These are phyloP conservation scores for Arrhopalites spinosus DNA, from an alignment of 2,888 invertebrate species.

Conservation along the genomic window DNA sequence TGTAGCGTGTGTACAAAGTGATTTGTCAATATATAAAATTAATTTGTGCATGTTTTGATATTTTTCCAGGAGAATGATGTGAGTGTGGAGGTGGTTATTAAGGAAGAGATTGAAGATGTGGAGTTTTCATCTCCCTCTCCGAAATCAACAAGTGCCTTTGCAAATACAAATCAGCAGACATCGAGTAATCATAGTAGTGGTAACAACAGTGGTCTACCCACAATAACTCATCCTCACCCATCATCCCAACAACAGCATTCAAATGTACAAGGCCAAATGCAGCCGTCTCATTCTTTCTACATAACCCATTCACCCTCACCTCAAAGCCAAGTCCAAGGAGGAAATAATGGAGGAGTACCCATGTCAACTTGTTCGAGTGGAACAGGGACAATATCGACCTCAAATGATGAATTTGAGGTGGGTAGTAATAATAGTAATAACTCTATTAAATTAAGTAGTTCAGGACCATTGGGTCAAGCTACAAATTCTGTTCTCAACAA, in stretches of 20 bases:
- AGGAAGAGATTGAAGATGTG: constrained; percentile 52
- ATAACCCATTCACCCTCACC: constrained; percentile 43
- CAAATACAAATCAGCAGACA: constrained; percentile 25
- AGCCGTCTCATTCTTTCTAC: constrained; percentile 49
- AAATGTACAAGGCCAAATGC: constrained; percentile 41
- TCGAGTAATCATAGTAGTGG: constrained; percentile 32
- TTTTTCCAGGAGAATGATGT: constrained; percentile 49
- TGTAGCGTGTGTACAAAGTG: no score
- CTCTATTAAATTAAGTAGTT: constrained; percentile 4
- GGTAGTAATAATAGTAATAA: constrained; percentile 1
- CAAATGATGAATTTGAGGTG: constrained; percentile 11
- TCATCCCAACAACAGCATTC: background rate
- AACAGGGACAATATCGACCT: background rate
- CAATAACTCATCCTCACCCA: background rate
- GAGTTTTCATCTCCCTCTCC: constrained; percentile 54
- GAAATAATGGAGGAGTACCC: background rate
- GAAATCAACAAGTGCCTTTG: constrained; percentile 50
- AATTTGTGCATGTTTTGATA: no score
- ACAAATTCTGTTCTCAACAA: constrained; percentile 13
- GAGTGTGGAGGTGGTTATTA: constrained; percentile 45
- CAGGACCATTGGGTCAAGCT: constrained; percentile 6
- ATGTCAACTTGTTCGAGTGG: background rate
- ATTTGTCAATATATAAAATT: no score
- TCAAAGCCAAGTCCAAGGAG: constrained; percentile 19
- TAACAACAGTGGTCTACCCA: constrained; percentile 1